A percentile compares a stretch with the other conserved stretches of the same genome.
phyloP scores from a whole-genome alignment of 1,140 invertebrate species.

The Colletes gigas region DNA sequence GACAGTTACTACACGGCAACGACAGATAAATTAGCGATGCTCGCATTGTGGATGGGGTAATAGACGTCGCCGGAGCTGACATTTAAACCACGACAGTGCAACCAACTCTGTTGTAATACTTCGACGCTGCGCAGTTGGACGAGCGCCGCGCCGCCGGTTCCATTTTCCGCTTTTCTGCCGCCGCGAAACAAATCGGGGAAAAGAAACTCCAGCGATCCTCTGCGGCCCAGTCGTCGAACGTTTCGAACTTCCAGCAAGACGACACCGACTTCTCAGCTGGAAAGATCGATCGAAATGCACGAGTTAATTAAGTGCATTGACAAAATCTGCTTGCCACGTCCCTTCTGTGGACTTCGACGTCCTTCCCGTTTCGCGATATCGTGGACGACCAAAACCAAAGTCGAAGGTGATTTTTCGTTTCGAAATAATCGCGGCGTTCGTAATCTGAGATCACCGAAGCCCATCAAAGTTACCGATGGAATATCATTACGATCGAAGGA shows the following conservation, averaged over 20 bases:
- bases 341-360: slow-evolving; percentile 27
- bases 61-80: slow-evolving; percentile 63
- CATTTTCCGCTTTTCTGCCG: slow-evolving; percentile 45
- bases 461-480: slow-evolving; percentile 40
- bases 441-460: slow-evolving; percentile 54
- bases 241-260: neutral
- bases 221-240: no score
- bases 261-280: neutral
- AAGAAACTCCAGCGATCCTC: slow-evolving; percentile 19
- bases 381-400: no score
- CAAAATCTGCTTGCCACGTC: slow-evolving; percentile 5
- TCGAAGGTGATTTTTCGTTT: slow-evolving; percentile 10
- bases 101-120: slow-evolving; percentile 60
- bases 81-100: slow-evolving; percentile 65
- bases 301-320: slow-evolving; percentile 27
- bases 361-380: no score
- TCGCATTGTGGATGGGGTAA: slow-evolving; percentile 68
- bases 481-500: slow-evolving; percentile 51
- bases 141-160: slow-evolving; percentile 13
- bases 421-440: slow-evolving; percentile 61
- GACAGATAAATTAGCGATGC: slow-evolving; percentile 68
- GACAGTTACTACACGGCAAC: slow-evolving; percentile 54
- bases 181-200: no score
- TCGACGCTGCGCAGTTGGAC: slow-evolving; percentile 28
- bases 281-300: neutral